These are phyloP conservation scores for Drosophila diplacantha DNA, from an alignment of 2,888 invertebrate genomes.

Conservation along the genomic window DNA sequence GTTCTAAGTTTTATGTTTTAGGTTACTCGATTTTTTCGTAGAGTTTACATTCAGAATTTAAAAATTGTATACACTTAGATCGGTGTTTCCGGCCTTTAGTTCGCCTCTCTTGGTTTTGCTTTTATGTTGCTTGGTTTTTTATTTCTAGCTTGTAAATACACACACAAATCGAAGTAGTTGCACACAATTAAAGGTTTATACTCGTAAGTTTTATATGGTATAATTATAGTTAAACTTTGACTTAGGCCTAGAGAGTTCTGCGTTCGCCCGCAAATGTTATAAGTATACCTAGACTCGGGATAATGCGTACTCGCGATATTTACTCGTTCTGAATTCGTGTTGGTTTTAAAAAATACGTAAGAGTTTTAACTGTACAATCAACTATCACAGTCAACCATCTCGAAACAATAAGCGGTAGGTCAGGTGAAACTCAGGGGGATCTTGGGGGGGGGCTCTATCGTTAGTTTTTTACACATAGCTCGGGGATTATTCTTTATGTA, in stretches of 20 bases:
- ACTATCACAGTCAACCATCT: slow-evolving; percentile 78
- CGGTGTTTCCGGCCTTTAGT: slow-evolving; percentile 44
- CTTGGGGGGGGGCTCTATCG: not conserved
- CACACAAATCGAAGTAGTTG: slow-evolving; percentile 59
- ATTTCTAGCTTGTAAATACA: slow-evolving; percentile 55
- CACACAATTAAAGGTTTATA: slow-evolving; percentile 55
- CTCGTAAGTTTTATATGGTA: slow-evolving; percentile 23
- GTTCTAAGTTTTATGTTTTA: slow-evolving; percentile 33
- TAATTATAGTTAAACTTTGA: slow-evolving; percentile 49
- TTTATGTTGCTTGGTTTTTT: not conserved
- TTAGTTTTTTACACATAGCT: slow-evolving; percentile 29
- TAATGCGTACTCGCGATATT: slow-evolving; percentile 42
- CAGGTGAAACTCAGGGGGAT: slow-evolving; percentile 10
- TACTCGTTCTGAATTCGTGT: slow-evolving; percentile 35
- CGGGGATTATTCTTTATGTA: slow-evolving; percentile 37
- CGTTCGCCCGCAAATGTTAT: slow-evolving; percentile 30
- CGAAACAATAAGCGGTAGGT: slow-evolving; percentile 50
- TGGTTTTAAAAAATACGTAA: slow-evolving; percentile 56
- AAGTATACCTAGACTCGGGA: slow-evolving; percentile 26
- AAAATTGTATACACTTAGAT: slow-evolving; percentile 71
- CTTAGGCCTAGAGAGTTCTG: slow-evolving; percentile 46
- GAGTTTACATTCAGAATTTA: slow-evolving; percentile 63
- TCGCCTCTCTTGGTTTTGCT: slow-evolving; percentile 31
- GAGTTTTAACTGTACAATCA: slow-evolving; percentile 75
- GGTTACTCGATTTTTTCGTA: slow-evolving; percentile 31